These are phyloP conservation scores for Drosophila colorata DNA, from an alignment of 2,888 invertebrate genomes.

Conservation along the genomic window DNA sequence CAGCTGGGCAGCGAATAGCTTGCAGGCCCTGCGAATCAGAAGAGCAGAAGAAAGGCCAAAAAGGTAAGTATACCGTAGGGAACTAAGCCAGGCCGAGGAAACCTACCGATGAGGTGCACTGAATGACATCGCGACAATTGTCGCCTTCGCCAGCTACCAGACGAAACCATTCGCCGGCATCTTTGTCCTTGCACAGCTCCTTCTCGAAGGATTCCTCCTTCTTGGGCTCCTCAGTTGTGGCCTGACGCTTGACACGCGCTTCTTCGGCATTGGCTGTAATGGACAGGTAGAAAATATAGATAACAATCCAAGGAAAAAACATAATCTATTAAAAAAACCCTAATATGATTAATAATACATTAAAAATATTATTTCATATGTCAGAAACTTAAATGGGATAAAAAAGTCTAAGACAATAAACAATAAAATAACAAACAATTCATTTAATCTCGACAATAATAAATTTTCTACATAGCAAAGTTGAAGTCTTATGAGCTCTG, in stretches of 20 bases:
- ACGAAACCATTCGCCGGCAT: slow-evolving; percentile 97
- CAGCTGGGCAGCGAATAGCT: slow-evolving; percentile 96
- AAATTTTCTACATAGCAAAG: too few species aligned
- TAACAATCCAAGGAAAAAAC: background rate
- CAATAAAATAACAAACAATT: too few species aligned
- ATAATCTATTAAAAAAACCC: background rate
- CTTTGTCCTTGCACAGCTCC: slow-evolving; percentile 97
- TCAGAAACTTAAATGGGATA: too few species aligned
- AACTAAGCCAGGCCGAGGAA: background rate
- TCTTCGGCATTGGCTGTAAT: slow-evolving; percentile 59
- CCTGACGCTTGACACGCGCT: slow-evolving; percentile 88
- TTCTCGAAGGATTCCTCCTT: slow-evolving; percentile 95
- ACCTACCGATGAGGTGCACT: slow-evolving; percentile 96
- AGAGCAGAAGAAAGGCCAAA: slow-evolving; percentile 1
- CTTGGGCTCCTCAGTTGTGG: slow-evolving; percentile 91
- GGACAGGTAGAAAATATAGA: background rate
- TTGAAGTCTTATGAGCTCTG: too few species aligned
- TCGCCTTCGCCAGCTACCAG: slow-evolving; percentile 95
- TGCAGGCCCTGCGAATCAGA: slow-evolving; percentile 90
- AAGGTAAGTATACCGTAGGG: background rate
- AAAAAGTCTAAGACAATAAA: too few species aligned
- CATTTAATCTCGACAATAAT: too few species aligned
- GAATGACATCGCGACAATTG: slow-evolving; percentile 97
- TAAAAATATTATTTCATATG: too few species aligned
- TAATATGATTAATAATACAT: too few species aligned